These are phyloP conservation scores for Sycophaga agraensis DNA, from an alignment of 1,140 invertebrate species.

Conservation along the genomic window DNA sequence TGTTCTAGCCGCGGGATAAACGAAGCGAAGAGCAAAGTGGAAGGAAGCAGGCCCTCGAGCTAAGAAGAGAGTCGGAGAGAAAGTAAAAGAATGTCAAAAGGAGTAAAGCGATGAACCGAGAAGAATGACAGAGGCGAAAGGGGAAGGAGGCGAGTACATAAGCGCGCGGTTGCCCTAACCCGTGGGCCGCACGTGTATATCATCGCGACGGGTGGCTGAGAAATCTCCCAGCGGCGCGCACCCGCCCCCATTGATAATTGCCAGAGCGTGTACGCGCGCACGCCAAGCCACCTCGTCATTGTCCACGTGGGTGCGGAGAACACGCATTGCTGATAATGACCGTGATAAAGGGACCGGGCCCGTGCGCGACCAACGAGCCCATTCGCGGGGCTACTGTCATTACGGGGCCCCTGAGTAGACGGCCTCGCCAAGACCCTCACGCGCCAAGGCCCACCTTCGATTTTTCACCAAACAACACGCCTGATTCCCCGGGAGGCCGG, in stretches of 20 bases:
- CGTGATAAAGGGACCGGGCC: neutral
- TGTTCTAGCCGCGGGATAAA: too few relatives aligned
- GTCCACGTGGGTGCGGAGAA: neutral
- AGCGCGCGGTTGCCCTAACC: too few relatives aligned
- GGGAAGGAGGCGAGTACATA: neutral
- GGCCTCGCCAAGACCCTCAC: too few relatives aligned
- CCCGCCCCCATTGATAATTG: slow-evolving; percentile 16
- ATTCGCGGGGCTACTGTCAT: slow-evolving; percentile 1
- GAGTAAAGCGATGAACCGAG: neutral
- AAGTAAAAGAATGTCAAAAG: slow-evolving; percentile 1
- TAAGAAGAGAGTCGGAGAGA: slow-evolving; percentile 1
- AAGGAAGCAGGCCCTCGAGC: neutral
- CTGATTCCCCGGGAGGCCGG: neutral
- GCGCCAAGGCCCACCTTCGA: slow-evolving; percentile 8
- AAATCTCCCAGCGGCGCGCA: neutral
- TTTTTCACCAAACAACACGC: slow-evolving; percentile 6
- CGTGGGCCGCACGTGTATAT: neutral
- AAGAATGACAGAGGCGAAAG: neutral
- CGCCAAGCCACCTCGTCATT: too few relatives aligned
- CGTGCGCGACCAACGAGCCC: neutral
- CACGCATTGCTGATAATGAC: neutral
- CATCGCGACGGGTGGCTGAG: slow-evolving; percentile 1
- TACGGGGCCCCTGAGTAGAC: neutral
- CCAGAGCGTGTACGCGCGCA: neutral
- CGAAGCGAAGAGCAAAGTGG: neutral